A percentile compares a stretch with the other conserved stretches of the same genome.
These are phyloP conservation scores for Puffinus mauretanicus DNA, from an alignment of 2,113 vertebrate species.

Conservation along the genomic window DNA sequence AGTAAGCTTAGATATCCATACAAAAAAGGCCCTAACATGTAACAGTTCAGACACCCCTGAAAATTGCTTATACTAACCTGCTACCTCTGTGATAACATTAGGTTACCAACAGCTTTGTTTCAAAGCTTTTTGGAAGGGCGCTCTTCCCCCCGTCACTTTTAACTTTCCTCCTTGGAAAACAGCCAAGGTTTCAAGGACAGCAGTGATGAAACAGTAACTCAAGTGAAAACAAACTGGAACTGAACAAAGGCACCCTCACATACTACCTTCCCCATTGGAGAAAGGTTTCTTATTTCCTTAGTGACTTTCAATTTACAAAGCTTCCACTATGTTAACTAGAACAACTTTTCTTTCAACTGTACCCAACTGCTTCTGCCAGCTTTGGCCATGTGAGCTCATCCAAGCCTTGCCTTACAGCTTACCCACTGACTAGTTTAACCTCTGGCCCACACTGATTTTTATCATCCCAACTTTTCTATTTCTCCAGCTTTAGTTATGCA, in stretches of 20 bases:
- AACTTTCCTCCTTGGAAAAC: not conserved
- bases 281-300: slow-evolving; percentile 38
- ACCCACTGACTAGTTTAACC: not conserved
- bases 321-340: slow-evolving; percentile 27
- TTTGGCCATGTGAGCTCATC: not conserved
- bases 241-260: slow-evolving; percentile 26
- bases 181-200: slow-evolving; percentile 58
- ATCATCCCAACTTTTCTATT: not conserved
- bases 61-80: not conserved
- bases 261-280: slow-evolving; percentile 4
- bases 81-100: not conserved
- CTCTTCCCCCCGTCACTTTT: not conserved
- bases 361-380: not conserved
- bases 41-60: not conserved
- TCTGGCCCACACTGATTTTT: not conserved
- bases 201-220: slow-evolving; percentile 53
- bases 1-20: not conserved
- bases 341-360: slow-evolving; percentile 22
- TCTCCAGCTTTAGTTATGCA: not conserved
- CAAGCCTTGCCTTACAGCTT: not conserved
- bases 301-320: not conserved
- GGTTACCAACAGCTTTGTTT: slow-evolving; percentile 1
- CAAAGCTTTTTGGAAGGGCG: slow-evolving; percentile 21
- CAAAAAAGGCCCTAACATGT: not conserved
- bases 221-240: slow-evolving; percentile 63